A percentile compares a stretch with the other conserved stretches of the same genome.
Evolutionary conservation across 2,888 invertebrate genomes (phyloP).

Genomic region (Biston stratarius): DNA sequence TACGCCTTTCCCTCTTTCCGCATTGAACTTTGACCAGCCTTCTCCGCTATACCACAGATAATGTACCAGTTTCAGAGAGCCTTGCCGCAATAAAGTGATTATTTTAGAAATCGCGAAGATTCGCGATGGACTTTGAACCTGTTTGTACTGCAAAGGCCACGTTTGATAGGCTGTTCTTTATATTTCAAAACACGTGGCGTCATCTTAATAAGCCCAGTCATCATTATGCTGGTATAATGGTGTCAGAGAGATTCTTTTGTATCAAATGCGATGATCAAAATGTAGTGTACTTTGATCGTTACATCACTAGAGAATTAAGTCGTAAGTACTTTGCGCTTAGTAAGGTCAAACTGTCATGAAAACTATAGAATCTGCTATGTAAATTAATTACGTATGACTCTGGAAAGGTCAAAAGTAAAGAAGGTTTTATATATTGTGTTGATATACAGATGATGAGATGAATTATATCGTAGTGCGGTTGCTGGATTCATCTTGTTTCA

Average conservation of each 20-base stretch:
- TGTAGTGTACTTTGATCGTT: conserved; percentile 15
- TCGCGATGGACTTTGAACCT: conserved; percentile 16
- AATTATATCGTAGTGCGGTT: no score
- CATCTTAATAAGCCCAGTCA: conserved; percentile 16
- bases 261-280: conserved; percentile 12
- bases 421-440: no score
- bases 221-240: conserved; percentile 7
- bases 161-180: conserved; percentile 5
- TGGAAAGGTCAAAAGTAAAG: not conserved
- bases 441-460: no score
- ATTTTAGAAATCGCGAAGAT: conserved; percentile 16
- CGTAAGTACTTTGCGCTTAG: not conserved
- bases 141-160: conserved; percentile 11
- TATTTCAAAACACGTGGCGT: conserved; percentile 5
- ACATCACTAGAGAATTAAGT: conserved; percentile 11
- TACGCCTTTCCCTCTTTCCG: not conserved
- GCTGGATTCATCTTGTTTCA: no score
- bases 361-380: conserved; percentile 3
- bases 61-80: not conserved
- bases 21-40: conserved; percentile 12
- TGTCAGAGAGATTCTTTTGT: conserved; percentile 14
- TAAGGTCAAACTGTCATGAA: conserved; percentile 11
- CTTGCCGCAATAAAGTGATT: not conserved
- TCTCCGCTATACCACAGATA: not conserved
- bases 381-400: not conserved